Evolutionary conservation across 2,888 invertebrate species (phyloP), one percentile per base, ranked within the genome.

Genomic region (Dromius quadrimaculatus): DNA sequence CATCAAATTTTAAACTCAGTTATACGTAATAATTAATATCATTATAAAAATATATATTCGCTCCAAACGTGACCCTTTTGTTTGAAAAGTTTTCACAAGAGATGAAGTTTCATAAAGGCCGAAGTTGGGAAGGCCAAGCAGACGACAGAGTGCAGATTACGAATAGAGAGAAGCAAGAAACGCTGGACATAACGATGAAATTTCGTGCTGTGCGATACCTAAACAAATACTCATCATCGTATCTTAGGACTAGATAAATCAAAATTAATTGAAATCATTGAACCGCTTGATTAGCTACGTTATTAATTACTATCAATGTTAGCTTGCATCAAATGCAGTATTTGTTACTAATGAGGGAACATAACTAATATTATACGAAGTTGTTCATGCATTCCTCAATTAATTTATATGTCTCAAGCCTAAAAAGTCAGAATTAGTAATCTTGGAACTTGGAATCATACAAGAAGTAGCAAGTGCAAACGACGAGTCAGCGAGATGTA

Each of bases 231-330:
- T 76, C 75, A 76, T 76, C 75, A 76, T 72, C 74, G 72, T 72
- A 72, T 74, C 74, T 75, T 76, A 74, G 61, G 66, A 71, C 68
- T 71, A 70, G 73, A 77, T 76, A 77, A 77, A 77, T 75, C 76
- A 76, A 78, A 78, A 79, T 79, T 80, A 79, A 80, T 79, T 79
- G 79, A 79, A 80, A 79, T 79, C 79, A 79, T 75, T 77, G 79
- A 78, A 79, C 79, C 79, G 79, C 77, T 78, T 78, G 78, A 80
- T 80, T 78, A 78, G 78, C 72, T 74, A 73, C 74, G 77, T 78
- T 78, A 80, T 81, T 80, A 81, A 80, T 81, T 79, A 80, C 75
- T 74, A 72, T 57, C 62, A 73, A 76, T 74, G 72, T 72, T 76
- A 74, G 74, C 73, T 70, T 43, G 59, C 68, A 68, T 23, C 11